Evolutionary conservation across 2,888 invertebrate genomes (phyloP), one percentile per base, ranked within the genome.

Genomic region (Diplolepis rosae): DNA sequence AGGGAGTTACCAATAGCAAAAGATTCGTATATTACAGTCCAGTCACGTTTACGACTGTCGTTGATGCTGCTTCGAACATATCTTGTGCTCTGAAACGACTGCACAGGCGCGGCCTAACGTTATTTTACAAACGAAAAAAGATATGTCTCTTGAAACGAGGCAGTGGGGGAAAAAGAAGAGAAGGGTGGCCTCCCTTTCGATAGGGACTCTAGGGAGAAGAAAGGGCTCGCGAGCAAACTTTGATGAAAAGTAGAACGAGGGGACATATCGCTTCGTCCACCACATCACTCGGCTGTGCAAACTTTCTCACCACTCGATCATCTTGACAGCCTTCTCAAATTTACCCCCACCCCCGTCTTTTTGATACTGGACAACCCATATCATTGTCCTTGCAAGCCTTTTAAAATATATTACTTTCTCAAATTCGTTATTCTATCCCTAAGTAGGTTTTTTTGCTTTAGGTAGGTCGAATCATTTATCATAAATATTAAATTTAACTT

Each of bases 11-110:
- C 61, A 13, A 61, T 61, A 61, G 61, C 35, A 27, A 35, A 39
- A 61, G 24, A 61, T 61, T 61, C 61, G 61, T 61, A 61, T 61
- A 61, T 61, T 39, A 61, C 67, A 75, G 69, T 73, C 71, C 69
- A 48, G 71, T 73, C 75, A 75, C 73, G 75, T 74, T 69, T 65
- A 69, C 68, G 61, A 70, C 72, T 66, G 74, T 71, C 73, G 71
- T 45, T 50, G 71, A 70, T 71, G 73, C 68, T 70, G 71, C 71
- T 68, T 61, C 66, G 71, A 51, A 65, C 72, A 69, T 39, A 74
- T 74, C 72, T 52, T 24, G 68, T 65, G 66, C 56, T 68, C 72
- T 68, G 69, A 68, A 69, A 65, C 50, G 51, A 45, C 27, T 7
- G 61, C 61, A 61, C 39, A 61, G 61, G 61, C 61, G 39, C 61